Evolutionary conservation across 2,888 invertebrate genomes (phyloP).

Genomic region (Ecdyonurus torrentis): DNA sequence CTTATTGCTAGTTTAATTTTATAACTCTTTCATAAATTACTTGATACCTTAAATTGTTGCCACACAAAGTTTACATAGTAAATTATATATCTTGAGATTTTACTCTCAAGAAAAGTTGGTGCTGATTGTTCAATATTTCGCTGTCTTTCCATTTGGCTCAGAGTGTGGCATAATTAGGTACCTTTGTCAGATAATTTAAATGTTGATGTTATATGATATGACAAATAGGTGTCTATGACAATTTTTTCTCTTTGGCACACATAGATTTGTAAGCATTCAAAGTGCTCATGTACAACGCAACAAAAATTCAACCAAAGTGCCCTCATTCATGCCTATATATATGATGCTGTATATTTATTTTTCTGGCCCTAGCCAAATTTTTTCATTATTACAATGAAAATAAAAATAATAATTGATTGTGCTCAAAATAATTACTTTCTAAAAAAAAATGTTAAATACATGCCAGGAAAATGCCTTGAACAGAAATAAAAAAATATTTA

Average conservation of each 20-base stretch:
- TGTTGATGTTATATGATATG: no score
- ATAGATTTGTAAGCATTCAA: neutral
- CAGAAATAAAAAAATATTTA: neutral
- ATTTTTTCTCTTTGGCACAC: no score
- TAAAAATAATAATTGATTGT: slow-evolving; percentile 6
- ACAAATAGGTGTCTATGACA: no score
- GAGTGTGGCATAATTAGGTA: neutral
- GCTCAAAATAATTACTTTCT: slow-evolving; percentile 9
- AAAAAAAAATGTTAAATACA: slow-evolving; percentile 6
- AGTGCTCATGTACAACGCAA: neutral
- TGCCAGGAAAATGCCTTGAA: slow-evolving; percentile 13
- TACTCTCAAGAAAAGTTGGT: no score
- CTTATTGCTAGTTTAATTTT: no score
- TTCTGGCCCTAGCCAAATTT: neutral
- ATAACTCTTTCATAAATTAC: no score
- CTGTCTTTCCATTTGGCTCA: neutral
- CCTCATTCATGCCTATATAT: slow-evolving; percentile 6
- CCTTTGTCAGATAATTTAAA: no score
- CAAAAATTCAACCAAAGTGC: slow-evolving; percentile 14
- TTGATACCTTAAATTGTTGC: no score
- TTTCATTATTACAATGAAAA: neutral
- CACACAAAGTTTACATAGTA: no score
- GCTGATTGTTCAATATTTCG: no score
- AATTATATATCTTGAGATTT: no score
- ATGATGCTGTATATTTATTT: neutral